These are phyloP conservation scores for Laodelphax striatellus DNA, from an alignment of 1,140 invertebrate genomes.

Conservation along the genomic window DNA sequence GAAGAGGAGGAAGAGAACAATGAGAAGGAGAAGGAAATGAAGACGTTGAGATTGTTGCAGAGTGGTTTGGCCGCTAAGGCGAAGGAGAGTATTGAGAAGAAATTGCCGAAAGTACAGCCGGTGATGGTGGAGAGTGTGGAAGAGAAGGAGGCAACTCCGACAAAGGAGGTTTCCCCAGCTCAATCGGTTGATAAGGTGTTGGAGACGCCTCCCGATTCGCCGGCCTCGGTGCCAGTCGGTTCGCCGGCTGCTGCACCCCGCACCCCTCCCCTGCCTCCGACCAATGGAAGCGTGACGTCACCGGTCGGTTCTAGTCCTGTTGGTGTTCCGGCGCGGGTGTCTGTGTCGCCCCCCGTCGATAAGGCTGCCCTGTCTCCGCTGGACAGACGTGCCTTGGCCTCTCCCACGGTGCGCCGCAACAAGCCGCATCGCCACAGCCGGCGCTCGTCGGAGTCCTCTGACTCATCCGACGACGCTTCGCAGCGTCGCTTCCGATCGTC, in stretches of 20 bases:
- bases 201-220: background rate
- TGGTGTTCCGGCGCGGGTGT: conserved; percentile 1
- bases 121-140: background rate
- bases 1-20: conserved; percentile 12
- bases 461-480: background rate
- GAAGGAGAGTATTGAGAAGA: conserved; percentile 22
- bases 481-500: conserved; percentile 14
- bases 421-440: background rate
- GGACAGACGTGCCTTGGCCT: conserved; percentile 20
- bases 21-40: conserved; percentile 22
- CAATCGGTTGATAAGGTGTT: background rate
- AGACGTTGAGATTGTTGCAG: conserved; percentile 21
- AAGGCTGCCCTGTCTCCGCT: conserved; percentile 18
- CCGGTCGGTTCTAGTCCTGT: background rate
- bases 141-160: background rate
- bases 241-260: background rate
- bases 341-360: conserved; percentile 8
- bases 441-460: conserved; percentile 15
- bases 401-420: conserved; percentile 16
- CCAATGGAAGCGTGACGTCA: background rate
- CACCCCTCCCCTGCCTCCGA: conserved; percentile 3
- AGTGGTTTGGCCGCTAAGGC: conserved; percentile 25
- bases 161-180: background rate
- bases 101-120: conserved; percentile 7
- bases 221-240: background rate